Percentiles rank a stretch among this genome's conserved stretches.
These are phyloP conservation scores for Potamarius usumacintae DNA, from an alignment of 2,113 vertebrate genomes.

Conservation along the genomic window DNA sequence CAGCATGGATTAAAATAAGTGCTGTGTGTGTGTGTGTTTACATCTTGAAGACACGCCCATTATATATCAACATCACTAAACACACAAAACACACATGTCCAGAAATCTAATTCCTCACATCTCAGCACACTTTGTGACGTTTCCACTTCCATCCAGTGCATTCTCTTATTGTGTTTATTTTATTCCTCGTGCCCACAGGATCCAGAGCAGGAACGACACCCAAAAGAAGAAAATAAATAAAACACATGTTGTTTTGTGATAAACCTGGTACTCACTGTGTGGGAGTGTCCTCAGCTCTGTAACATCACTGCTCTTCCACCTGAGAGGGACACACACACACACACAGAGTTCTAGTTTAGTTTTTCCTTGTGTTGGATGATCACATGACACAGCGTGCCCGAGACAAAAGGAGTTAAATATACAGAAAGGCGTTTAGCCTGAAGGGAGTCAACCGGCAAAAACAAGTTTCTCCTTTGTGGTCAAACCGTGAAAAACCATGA, in stretches of 20 bases:
- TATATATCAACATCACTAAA: background rate
- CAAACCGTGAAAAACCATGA: slow-evolving; percentile 53
- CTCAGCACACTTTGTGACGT: background rate
- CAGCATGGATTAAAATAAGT: background rate
- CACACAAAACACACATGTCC: background rate
- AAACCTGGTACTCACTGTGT: slow-evolving; percentile 77
- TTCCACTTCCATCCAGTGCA: background rate
- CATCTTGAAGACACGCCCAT: background rate
- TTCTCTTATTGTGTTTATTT: background rate
- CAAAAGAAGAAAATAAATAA: background rate
- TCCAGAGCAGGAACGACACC: background rate
- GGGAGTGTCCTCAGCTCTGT: slow-evolving; percentile 83
- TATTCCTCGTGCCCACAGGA: background rate
- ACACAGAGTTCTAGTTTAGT: background rate
- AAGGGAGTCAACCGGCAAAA: slow-evolving; percentile 16
- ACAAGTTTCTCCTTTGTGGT: slow-evolving; percentile 53
- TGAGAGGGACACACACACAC: slow-evolving; percentile 60
- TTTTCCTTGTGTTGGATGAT: background rate
- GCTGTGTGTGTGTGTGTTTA: background rate
- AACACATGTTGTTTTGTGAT: background rate
- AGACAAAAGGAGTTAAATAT: background rate
- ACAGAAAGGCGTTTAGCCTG: slow-evolving; percentile 13
- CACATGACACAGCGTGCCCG: slow-evolving; percentile 1
- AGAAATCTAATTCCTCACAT: background rate
- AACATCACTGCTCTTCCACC: slow-evolving; percentile 85